Conservation (phyloP, 2,113 vertebrate genomes). For the Megaceryle torquata region DNA sequence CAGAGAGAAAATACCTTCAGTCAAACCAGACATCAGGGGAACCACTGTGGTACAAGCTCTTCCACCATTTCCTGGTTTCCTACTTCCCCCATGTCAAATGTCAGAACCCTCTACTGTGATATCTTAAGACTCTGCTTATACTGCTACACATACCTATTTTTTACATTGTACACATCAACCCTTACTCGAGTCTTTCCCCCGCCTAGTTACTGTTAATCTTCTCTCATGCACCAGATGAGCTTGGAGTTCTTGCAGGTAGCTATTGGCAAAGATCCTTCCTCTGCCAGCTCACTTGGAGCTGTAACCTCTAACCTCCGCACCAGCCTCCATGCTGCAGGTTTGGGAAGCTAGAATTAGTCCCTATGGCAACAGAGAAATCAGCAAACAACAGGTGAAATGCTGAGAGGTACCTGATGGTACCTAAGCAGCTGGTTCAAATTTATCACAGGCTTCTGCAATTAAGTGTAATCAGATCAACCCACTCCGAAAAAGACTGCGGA, state of each 20-base stretch:
- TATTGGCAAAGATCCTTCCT: not conserved
- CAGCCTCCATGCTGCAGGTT: not conserved
- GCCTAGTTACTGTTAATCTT: not conserved
- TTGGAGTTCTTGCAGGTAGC: not conserved
- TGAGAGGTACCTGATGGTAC: not conserved
- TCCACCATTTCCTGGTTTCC: not conserved
- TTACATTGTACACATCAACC: not conserved
- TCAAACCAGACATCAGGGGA: not conserved
- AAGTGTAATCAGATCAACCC: not conserved
- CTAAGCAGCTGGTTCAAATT: not conserved
- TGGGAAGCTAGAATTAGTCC: slow-evolving; percentile 12
- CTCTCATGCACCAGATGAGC: not conserved
- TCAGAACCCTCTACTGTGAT: not conserved
- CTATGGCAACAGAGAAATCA: slow-evolving; percentile 30
- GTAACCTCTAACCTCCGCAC: not conserved
- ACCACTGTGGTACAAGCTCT: not conserved
- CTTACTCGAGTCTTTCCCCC: not conserved
- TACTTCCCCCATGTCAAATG: not conserved
- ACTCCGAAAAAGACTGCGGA: not conserved
- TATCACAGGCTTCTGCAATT: not conserved
- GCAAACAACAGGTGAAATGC: not conserved
- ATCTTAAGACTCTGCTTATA: not conserved
- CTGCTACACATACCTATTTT: not conserved
- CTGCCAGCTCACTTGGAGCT: not conserved
- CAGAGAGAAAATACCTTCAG: not conserved